Conservation (phyloP, 1,140 invertebrate genomes). For the Drosophila sp. region DNA sequence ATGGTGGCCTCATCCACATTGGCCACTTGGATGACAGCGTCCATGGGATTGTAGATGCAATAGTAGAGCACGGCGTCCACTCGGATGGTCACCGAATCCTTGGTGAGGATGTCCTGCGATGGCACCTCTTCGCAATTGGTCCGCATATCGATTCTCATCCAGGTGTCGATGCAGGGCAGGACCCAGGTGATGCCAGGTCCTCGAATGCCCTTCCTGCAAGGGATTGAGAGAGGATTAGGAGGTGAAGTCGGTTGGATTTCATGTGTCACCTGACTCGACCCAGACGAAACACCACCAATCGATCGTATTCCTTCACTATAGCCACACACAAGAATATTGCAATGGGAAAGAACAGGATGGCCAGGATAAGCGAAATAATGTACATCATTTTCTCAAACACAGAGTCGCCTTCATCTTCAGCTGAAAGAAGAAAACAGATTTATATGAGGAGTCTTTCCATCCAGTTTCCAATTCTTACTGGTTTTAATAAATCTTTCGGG, state of each 20-base stretch:
- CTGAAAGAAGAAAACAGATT: slow-evolving; percentile 15
- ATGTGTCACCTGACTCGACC: slow-evolving; percentile 87
- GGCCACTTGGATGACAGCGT: slow-evolving; percentile 92
- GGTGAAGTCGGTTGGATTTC: not conserved
- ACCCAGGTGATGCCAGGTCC: slow-evolving; percentile 87
- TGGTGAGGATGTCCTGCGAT: slow-evolving; percentile 88
- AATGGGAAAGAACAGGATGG: slow-evolving; percentile 91
- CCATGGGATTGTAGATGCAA: slow-evolving; percentile 89
- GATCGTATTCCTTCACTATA: slow-evolving; percentile 87
- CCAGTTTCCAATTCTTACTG: not conserved
- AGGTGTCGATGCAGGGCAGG: slow-evolving; percentile 91
- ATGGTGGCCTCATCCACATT: slow-evolving; percentile 89
- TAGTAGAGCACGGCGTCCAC: slow-evolving; percentile 92
- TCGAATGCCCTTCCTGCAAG: slow-evolving; percentile 19
- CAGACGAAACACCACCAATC: slow-evolving; percentile 93
- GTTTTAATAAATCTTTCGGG: not conserved
- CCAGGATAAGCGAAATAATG: slow-evolving; percentile 88
- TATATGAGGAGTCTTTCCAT: too few species aligned
- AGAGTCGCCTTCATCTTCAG: slow-evolving; percentile 24
- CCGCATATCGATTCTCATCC: slow-evolving; percentile 88
- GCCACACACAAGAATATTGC: slow-evolving; percentile 91
- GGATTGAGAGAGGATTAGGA: slow-evolving; percentile 49
- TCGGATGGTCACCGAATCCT: slow-evolving; percentile 90
- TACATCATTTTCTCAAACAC: slow-evolving; percentile 89
- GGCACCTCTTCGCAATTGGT: slow-evolving; percentile 90